Evolutionary conservation across 2,888 invertebrate species (phyloP), one percentile per base, ranked within the genome.

Genomic region (Cacoxenus indagator): DNA sequence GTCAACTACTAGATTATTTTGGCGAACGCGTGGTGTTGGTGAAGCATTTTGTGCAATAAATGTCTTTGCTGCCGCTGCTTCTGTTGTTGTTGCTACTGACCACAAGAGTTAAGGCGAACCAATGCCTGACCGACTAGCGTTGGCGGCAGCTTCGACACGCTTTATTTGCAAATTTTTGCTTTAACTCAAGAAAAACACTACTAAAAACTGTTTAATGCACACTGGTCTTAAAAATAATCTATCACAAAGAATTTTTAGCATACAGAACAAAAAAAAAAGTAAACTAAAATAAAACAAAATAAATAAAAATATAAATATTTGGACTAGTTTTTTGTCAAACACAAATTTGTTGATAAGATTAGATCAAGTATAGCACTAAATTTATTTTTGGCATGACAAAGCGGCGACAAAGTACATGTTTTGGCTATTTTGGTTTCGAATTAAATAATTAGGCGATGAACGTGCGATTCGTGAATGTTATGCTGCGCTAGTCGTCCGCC

Each of bases 11-110:
- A 54, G 51, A 48, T 67, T 70, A 62, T 64, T 9, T 54, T 27
- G 17, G 48, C 22, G 31, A 45, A 2, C 24, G 54, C 54, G 51
- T 22, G 31, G 54, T 51, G 31, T 26, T 29, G 46, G 29, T 48
- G 37, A 68, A 48, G 66, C 70, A 65, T 64, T 68, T 68, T 73
- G 73, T 73, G 71, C 71, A 78, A 73, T 74, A 78, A 75, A 75
- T 77, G 72, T 70, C 65, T 70, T 68, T 64, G 76, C 48, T 37
- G 37, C 37, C 14, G 37, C n/a, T n/a, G n/a, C n/a, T n/a, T n/a
- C n/a, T n/a, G n/a, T n/a, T n/a, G n/a, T n/a, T n/a, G n/a, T n/a
- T n/a, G n/a, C n/a, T n/a, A n/a, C 17, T 45, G 66, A 64, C 22
- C 55, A 24, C 55, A 24, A 27, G 3, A 55, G 24, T 26, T 26